Evolutionary conservation across 1,140 invertebrate species (phyloP).

Genomic region (Meloidogyne floridensis): DNA sequence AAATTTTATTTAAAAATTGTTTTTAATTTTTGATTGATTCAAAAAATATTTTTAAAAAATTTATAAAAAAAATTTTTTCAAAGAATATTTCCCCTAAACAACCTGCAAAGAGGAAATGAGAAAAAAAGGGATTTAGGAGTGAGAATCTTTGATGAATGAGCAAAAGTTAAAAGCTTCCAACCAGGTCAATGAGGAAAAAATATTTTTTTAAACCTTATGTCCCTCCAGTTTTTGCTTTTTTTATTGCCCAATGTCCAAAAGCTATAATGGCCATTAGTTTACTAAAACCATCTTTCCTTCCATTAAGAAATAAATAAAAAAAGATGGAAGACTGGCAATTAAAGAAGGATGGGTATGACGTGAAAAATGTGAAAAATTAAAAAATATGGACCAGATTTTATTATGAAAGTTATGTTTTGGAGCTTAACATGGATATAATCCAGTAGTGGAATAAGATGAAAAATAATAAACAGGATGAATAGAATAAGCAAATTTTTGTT

Average conservation of each 20-base stretch:
- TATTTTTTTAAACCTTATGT: neutral
- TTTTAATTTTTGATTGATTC: no score
- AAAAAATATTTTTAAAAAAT: no score
- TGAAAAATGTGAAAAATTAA: neutral
- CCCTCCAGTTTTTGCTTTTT: neutral
- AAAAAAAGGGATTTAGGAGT: no score
- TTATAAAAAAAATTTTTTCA: no score
- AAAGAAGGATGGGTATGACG: neutral
- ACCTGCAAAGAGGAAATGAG: neutral
- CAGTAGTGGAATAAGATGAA: no score
- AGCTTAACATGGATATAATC: no score
- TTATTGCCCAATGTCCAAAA: neutral
- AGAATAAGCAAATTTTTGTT: no score
- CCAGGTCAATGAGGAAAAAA: neutral
- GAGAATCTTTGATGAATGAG: neutral
- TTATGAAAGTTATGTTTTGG: neutral
- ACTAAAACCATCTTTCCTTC: conserved; percentile 2
- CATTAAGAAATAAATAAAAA: neutral
- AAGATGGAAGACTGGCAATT: neutral
- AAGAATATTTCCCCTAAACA: neutral
- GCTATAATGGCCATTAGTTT: neutral
- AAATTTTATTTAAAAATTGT: no score
- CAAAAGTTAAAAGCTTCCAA: neutral
- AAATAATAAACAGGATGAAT: no score
- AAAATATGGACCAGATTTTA: neutral